Percentiles rank a stretch among this genome's conserved stretches.
phyloP scores from a whole-genome alignment of 2,888 invertebrate genomes.

The Sussaba pulchella region DNA sequence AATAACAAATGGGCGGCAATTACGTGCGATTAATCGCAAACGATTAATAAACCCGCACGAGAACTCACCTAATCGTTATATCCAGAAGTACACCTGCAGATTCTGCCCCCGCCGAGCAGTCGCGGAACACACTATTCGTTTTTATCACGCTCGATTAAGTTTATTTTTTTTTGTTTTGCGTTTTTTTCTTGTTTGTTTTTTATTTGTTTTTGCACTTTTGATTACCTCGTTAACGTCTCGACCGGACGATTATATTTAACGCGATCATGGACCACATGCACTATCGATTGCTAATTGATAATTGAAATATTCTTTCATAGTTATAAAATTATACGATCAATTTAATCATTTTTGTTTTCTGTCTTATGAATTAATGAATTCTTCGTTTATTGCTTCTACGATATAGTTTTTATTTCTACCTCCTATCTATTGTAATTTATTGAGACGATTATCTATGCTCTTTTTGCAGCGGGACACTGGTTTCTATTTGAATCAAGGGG shows the following conservation, averaged over 20 bases:
- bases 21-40: constrained; percentile 66
- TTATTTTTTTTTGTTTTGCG: constrained; percentile 9
- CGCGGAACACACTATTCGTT: constrained; percentile 58
- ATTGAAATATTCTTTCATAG: background rate
- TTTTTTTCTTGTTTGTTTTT: constrained; percentile 12
- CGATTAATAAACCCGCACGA: constrained; percentile 57
- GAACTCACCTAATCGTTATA: constrained; percentile 65
- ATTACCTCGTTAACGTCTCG: constrained; percentile 47
- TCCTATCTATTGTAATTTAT: constrained; percentile 15
- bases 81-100: constrained; percentile 40
- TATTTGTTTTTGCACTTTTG: constrained; percentile 29
- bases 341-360: background rate
- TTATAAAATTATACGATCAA: background rate
- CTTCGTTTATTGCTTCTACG: constrained; percentile 6
- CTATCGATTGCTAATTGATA: background rate
- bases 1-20: constrained; percentile 65
- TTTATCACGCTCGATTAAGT: constrained; percentile 53
- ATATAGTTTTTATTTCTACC: constrained; percentile 13
- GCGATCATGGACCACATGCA: constrained; percentile 39
- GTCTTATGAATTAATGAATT: background rate
- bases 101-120: constrained; percentile 37
- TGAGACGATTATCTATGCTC: too few relatives aligned
- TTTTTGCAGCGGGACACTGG: constrained; percentile 51
- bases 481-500: constrained; percentile 28
- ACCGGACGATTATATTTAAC: constrained; percentile 30